Conservation (phyloP, 2,797 vertebrate genomes). For the Crenichthys baileyi region DNA sequence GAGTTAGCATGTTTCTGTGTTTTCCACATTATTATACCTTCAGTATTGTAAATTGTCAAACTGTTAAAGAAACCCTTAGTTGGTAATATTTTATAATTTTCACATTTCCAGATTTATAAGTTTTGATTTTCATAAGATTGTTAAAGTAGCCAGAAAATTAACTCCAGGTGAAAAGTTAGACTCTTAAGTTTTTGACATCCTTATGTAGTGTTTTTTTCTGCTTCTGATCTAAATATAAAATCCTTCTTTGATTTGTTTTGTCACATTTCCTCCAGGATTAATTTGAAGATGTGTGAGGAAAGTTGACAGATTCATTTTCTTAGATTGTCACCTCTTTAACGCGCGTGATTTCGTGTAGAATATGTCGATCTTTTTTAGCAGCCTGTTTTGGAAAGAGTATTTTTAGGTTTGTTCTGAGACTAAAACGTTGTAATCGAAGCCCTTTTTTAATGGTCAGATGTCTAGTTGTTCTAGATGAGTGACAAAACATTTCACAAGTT, state of each 20-base stretch:
- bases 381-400: neutral
- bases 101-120: neutral
- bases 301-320: slow-evolving; percentile 16
- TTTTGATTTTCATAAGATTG: neutral
- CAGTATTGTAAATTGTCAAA: neutral
- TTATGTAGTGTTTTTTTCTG: neutral
- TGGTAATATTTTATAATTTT: neutral
- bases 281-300: slow-evolving; percentile 9
- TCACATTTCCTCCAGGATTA: slow-evolving; percentile 18
- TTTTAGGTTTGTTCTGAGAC: slow-evolving; percentile 1
- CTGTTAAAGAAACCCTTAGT: neutral
- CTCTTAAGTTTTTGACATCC: neutral
- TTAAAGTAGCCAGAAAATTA: neutral
- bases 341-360: neutral
- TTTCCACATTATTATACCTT: neutral
- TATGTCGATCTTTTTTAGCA: neutral
- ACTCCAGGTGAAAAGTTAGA: neutral
- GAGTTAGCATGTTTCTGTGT: neutral
- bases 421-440: slow-evolving; percentile 13
- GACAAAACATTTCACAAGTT: slow-evolving; percentile 9
- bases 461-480: neutral
- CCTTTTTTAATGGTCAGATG: neutral
- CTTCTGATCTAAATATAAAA: slow-evolving; percentile 18
- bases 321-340: slow-evolving; percentile 2
- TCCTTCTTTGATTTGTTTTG: slow-evolving; percentile 4